phyloP scores from a whole-genome alignment of 2,113 vertebrate species.

The Scalopus aquaticus region DNA sequence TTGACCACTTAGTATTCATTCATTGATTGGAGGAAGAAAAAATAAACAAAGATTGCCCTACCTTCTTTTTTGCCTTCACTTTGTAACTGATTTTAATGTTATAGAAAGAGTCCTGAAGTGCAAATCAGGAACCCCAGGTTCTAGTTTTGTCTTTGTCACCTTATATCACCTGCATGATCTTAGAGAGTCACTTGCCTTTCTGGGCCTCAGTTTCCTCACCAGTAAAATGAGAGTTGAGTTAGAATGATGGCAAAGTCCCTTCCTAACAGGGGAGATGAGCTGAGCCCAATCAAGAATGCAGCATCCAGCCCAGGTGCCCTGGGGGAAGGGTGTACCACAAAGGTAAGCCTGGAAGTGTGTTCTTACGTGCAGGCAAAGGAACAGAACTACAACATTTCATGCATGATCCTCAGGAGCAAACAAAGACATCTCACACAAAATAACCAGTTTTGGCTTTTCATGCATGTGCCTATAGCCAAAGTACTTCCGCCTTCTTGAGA shows the following conservation, averaged over 20 bases:
- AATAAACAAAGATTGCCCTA: background rate
- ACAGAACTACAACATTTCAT: background rate
- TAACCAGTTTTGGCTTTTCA: background rate
- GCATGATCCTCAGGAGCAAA: background rate
- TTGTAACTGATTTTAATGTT: background rate
- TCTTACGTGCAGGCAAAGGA: background rate
- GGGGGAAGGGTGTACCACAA: background rate
- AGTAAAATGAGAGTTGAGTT: background rate
- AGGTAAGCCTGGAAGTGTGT: background rate
- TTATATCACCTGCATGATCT: background rate
- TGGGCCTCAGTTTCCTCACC: background rate
- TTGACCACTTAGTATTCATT: conserved; percentile 23
- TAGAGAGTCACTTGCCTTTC: background rate
- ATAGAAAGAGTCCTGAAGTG: background rate
- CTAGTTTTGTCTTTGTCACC: background rate
- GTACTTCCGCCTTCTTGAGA: background rate
- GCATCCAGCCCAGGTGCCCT: accelerated
- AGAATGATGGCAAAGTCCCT: background rate
- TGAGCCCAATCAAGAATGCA: background rate
- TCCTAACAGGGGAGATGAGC: background rate
- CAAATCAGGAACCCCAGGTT: background rate
- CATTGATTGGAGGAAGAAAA: background rate
- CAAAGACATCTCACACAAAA: background rate
- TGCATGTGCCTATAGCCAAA: background rate
- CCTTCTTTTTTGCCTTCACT: background rate